Evolutionary conservation across 2,113 vertebrate species (phyloP), one percentile per base, ranked within the genome.

Genomic region (Cinclus mexicanus): DNA sequence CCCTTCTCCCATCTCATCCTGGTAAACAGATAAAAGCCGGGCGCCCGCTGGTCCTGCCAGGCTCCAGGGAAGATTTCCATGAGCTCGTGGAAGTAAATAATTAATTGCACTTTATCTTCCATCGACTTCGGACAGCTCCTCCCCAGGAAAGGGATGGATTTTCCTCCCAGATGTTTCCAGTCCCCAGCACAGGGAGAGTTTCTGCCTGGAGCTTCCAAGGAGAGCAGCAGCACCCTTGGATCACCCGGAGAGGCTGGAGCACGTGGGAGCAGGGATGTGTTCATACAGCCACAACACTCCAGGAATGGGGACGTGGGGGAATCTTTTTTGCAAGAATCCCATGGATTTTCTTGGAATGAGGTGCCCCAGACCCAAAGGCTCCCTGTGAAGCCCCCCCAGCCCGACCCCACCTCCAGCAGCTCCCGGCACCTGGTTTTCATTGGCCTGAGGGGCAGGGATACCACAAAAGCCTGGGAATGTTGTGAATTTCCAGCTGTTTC

Each of bases 221-320:
- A 31, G 53, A 44, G 44, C 13, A 8, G 81, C 68, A 29, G 53
- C 46, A 31, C 5, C 41, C 10, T 3, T 3, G 13, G 25, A 14
- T 37, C 35, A 37, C 35, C 35, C 35, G 35, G 69, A 3, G 12
- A 20, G 42, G 90, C 39, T 3, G 57, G 33, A 26, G 49, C 24
- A 1, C 1, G 1, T 1, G 71, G 89, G 21, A 23, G 3, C 7
- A 21, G 3, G 4, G 19, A 10, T 0, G 31, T 21, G 59, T 14
- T 39, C 23, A 1, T 1, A 67, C 87, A 83, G 39, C 77, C 89
- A 10, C 83, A 22, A 2, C 46, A 1, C 49, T 35, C 59, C 60
- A 24, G 47, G 7, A 63, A 37, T 0, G 5, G 56, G 74, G 56
- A 29, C 37, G 69, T 3, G 39, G 50, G 25, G 52, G 70, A 10